Evolutionary conservation across 2,797 vertebrate genomes (phyloP), one percentile per base, ranked within the genome.

Genomic region (Limnodromus scolopaceus): DNA sequence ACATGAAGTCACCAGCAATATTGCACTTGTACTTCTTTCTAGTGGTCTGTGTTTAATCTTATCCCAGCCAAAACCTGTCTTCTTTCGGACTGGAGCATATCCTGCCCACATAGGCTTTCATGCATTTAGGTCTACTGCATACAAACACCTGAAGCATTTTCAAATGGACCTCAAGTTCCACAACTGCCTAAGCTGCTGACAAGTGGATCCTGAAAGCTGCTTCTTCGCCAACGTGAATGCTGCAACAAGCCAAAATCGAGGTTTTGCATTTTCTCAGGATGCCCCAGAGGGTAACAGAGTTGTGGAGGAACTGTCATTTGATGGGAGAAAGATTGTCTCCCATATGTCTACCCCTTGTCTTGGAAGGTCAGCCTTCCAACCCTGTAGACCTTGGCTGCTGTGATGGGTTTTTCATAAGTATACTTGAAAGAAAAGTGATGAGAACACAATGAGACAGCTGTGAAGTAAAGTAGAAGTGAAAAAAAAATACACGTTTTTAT

Each of bases 401-500:
- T 70, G 75, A 77, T 82, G 78, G 53, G 16, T 55, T 94, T 83
- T 93, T 91, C 53, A 1, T 68, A 77, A 71, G 22, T 39, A 61
- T 34, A 18, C 53, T 65, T 7, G 5, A 70, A 96, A 66, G 49
- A 83, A 70, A 92, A 80, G 32, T 68, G 70, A 64, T 72, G 77
- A 74, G 63, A 92, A 91, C 71, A 70, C 45, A 63, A 11, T 30
- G 55, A 95, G 85, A 87, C 74, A 87, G 58, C 74, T 84, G 51
- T 88, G 70, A 90, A 86, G 61, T 61, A 51, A 14, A 75, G 46
- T 54, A 80, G 36, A 89, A 93, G 12, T 74, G 34, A 92, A 87
- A 94, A 84, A 46, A 88, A 90, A 93, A 55, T 28, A 81, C 0
- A 41, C 12, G 41, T 79, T 92, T 95, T 93, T 64, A 89, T 93